A percentile compares a stretch with the other conserved stretches of the same genome.
These are phyloP conservation scores for Diorhabda elongata DNA, from an alignment of 1,140 invertebrate species.

Conservation along the genomic window DNA sequence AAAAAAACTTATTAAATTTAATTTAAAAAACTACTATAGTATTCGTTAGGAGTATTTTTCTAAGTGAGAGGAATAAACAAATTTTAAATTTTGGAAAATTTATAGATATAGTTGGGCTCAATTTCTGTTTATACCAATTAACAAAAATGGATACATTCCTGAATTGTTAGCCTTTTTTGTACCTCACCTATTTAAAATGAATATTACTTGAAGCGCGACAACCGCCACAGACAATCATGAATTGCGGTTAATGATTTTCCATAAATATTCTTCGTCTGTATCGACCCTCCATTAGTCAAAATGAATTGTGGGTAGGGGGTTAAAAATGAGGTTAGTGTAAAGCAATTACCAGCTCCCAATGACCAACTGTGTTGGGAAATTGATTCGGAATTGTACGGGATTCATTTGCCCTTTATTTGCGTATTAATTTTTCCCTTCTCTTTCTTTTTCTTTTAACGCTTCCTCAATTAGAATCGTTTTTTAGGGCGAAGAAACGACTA, in stretches of 20 bases:
- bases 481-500: background rate
- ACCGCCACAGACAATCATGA: background rate
- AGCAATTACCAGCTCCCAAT: background rate
- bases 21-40: too few species aligned
- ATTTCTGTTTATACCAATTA: too few species aligned
- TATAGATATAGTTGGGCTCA: too few species aligned
- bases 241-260: background rate
- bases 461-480: background rate
- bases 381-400: background rate
- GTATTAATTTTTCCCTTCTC: slow-evolving; percentile 2
- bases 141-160: too few species aligned
- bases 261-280: background rate
- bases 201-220: background rate
- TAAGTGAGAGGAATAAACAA: too few species aligned
- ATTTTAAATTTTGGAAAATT: too few species aligned
- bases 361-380: background rate
- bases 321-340: background rate
- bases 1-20: too few species aligned
- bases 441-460: background rate
- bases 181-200: background rate
- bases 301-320: background rate
- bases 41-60: too few species aligned
- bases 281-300: slow-evolving; percentile 1
- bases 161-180: too few species aligned
- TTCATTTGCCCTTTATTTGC: background rate